phyloP scores from a whole-genome alignment of 2,113 vertebrate genomes.

The Macrotus californicus region DNA sequence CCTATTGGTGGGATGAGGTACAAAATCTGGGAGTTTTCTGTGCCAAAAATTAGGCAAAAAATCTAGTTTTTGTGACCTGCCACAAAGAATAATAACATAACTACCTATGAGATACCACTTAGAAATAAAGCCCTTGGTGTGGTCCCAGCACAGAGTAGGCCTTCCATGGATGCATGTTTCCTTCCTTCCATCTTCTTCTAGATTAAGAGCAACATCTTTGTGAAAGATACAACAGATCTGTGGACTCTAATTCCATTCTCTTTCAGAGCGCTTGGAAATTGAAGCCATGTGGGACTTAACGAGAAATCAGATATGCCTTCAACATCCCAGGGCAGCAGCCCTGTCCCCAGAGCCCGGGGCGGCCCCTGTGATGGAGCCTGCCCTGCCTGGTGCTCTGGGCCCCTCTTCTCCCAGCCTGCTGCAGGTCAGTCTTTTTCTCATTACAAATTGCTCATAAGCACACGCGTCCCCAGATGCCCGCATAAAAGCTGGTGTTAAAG shows the following conservation, averaged over 20 bases:
- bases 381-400: constrained; percentile 28
- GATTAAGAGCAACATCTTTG: constrained; percentile 49
- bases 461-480: constrained; percentile 45
- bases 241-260: constrained; percentile 64
- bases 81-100: not conserved
- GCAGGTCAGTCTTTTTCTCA: constrained; percentile 50
- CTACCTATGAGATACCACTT: not conserved
- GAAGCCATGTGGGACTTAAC: constrained; percentile 67
- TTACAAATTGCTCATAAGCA: constrained; percentile 48
- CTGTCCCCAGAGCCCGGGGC: constrained; percentile 42
- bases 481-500: constrained; percentile 66
- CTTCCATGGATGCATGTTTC: not conserved
- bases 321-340: constrained; percentile 45
- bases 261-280: constrained; percentile 66
- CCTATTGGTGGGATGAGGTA: not conserved
- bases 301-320: constrained; percentile 69
- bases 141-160: not conserved
- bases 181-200: constrained; percentile 9
- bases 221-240: constrained; percentile 44
- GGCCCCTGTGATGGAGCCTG: constrained; percentile 19
- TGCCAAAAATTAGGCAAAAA: not conserved
- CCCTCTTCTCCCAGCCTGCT: constrained; percentile 37
- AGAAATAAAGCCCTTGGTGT: not conserved
- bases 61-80: not conserved
- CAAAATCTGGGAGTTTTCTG: not conserved